A percentile compares a stretch with the other conserved stretches of the same genome.
Conservation (phyloP, 53 echinoderm and acorn worm genomes). For the Patiria pectinifera region DNA sequence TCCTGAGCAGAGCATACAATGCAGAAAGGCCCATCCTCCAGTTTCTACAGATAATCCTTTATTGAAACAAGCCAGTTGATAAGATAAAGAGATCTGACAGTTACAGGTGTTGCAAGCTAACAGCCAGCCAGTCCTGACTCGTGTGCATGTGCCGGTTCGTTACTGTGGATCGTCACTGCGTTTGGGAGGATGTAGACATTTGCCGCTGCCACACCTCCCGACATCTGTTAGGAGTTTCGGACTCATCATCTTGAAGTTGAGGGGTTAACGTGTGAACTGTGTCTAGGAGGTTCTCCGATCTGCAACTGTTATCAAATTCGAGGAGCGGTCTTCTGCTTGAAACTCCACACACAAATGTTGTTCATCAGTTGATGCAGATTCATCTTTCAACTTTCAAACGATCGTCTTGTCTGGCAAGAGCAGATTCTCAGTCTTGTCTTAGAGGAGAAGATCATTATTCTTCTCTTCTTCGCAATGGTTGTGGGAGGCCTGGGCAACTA, state of each 20-base stretch:
- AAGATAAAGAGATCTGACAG: background rate
- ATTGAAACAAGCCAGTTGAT: background rate
- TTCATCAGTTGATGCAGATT: too few species aligned
- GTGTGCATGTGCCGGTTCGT: background rate
- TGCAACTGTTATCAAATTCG: too few species aligned
- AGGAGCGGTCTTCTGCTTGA: too few species aligned
- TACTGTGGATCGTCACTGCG: background rate
- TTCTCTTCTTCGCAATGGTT: slow-evolving; percentile 18
- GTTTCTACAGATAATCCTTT: slow-evolving; percentile 32
- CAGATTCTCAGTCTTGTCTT: background rate
- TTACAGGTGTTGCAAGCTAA: background rate
- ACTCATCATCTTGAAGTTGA: too few species aligned
- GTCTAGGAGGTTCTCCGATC: too few species aligned
- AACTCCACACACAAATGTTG: too few species aligned
- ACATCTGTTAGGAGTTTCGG: too few species aligned
- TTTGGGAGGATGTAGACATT: background rate
- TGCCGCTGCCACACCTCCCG: too few species aligned
- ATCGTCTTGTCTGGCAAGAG: too few species aligned
- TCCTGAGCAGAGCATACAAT: background rate
- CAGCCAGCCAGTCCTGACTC: background rate
- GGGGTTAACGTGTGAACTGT: too few species aligned
- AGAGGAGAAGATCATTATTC: background rate
- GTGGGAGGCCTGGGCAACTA: slow-evolving; percentile 33
- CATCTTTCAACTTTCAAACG: too few species aligned
- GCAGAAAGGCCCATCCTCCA: background rate